A percentile compares a stretch with the other conserved stretches of the same genome.
phyloP scores from a whole-genome alignment of 64 coral and sea anemone species.

The Cladopsammia gracilis region DNA sequence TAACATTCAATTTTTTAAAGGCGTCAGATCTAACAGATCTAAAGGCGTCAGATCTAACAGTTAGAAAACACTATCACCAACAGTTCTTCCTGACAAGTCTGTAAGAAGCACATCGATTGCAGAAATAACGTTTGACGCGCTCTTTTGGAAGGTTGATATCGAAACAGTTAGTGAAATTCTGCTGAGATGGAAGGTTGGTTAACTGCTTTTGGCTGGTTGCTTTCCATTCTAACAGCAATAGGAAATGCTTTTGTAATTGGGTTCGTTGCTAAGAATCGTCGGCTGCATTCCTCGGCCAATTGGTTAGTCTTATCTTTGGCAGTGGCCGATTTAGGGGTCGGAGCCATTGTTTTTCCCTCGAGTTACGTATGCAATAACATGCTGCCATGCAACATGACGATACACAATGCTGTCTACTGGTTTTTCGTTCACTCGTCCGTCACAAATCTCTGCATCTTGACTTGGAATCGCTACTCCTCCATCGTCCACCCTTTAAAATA shows the following conservation, averaged over 20 bases:
- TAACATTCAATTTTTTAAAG: no score
- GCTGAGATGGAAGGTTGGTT: no score
- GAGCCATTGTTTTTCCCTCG: not conserved
- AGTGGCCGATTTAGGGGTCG: not conserved
- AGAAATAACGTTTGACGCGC: no score
- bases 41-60: no score
- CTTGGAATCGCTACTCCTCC: not conserved
- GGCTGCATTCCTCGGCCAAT: not conserved
- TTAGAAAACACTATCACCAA: no score
- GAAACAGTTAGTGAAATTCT: no score
- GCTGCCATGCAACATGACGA: not conserved
- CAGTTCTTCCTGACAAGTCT: no score
- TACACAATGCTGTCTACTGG: not conserved
- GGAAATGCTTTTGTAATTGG: not conserved
- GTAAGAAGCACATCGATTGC: no score
- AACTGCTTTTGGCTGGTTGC: not conserved
- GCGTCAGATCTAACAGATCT: no score
- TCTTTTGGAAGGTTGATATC: no score
- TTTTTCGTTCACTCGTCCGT: not conserved
- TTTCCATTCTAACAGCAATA: not conserved
- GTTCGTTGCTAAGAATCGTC: not conserved
- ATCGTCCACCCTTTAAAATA: constrained; percentile 13
- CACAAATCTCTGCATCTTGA: constrained; percentile 6
- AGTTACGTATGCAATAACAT: not conserved
- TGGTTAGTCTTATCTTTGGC: constrained; percentile 1